These are phyloP conservation scores for Cryptotis parvus DNA, from an alignment of 2,113 vertebrate species.

Conservation along the genomic window DNA sequence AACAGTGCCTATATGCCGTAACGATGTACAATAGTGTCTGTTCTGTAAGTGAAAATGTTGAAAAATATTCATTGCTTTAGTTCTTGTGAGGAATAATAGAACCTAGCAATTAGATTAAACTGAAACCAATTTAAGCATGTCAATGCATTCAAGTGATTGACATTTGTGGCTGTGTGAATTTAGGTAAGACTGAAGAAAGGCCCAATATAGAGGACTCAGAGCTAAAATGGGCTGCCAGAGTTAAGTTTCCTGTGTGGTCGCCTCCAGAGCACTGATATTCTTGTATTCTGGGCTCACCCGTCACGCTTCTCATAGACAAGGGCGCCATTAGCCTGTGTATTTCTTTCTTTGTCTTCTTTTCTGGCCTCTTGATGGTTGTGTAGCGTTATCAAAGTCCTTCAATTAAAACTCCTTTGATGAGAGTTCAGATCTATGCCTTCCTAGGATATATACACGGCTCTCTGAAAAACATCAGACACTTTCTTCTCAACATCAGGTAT, in stretches of 20 bases:
- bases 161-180: neutral
- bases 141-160: too few relatives aligned
- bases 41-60: neutral
- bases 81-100: too few relatives aligned
- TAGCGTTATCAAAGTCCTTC: neutral
- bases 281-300: neutral
- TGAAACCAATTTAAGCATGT: neutral
- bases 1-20: neutral
- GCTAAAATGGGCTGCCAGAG: neutral
- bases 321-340: neutral
- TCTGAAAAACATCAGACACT: neutral
- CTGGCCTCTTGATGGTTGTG: neutral
- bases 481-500: conserved; percentile 38
- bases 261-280: neutral
- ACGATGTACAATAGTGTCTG: neutral
- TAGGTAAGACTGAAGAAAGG: neutral
- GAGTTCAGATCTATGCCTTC: neutral
- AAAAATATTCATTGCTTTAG: neutral
- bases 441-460: neutral
- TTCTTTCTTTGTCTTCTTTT: neutral
- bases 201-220: neutral
- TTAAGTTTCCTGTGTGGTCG: conserved; percentile 26
- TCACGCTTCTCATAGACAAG: neutral
- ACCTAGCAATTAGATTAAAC: neutral
- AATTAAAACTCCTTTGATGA: neutral